Conservation (phyloP, 2,113 vertebrate species). For the Gobius niger region DNA sequence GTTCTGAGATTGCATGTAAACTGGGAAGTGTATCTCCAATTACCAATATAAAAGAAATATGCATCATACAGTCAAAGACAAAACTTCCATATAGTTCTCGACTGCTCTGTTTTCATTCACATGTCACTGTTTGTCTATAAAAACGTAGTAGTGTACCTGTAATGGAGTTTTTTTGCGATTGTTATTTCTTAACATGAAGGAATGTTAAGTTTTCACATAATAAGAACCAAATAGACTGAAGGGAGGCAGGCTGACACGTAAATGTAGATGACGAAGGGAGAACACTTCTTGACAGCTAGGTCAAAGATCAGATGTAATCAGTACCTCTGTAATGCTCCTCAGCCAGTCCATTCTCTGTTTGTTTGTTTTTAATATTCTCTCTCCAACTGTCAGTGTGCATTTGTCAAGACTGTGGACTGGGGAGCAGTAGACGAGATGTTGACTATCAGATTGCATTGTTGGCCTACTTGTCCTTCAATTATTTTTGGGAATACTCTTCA, state of each 20-base stretch:
- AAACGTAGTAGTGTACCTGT: too few relatives aligned
- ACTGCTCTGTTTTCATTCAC: too few relatives aligned
- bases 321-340: constrained; percentile 72
- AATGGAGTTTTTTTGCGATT: too few relatives aligned
- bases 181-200: too few relatives aligned
- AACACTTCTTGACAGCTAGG: constrained; percentile 66
- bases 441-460: constrained; percentile 65
- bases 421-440: constrained; percentile 49
- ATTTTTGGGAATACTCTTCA: constrained; percentile 31
- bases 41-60: too few relatives aligned
- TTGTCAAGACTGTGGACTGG: constrained; percentile 18
- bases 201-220: too few relatives aligned
- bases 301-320: constrained; percentile 78
- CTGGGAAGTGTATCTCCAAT: too few relatives aligned
- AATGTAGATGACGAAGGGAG: constrained; percentile 31
- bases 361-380: constrained; percentile 82
- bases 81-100: too few relatives aligned
- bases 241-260: constrained; percentile 28
- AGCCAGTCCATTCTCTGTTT: constrained; percentile 78
- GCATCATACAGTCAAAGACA: too few relatives aligned
- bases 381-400: constrained; percentile 28
- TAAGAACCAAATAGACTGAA: constrained; percentile 16
- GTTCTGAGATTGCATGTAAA: too few relatives aligned
- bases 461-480: constrained; percentile 44
- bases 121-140: too few relatives aligned